Conservation (phyloP, 2,113 vertebrate species). For the Pomatostomus ruficeps region DNA sequence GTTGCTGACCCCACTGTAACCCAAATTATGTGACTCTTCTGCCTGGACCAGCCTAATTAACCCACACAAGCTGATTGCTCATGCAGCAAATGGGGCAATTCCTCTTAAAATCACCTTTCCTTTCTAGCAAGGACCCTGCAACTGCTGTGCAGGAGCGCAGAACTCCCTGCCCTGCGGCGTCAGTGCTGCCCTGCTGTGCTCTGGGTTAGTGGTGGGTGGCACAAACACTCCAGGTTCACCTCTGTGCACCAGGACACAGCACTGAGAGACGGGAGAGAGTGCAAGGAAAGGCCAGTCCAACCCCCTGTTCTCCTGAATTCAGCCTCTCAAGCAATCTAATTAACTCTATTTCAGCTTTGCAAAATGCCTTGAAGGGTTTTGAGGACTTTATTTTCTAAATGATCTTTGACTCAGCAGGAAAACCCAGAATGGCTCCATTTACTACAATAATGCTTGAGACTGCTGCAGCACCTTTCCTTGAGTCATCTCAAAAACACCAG, state of each 20-base stretch:
- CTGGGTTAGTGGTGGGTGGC: background rate
- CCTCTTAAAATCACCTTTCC: background rate
- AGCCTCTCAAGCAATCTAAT: background rate
- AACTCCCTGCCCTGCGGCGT: background rate
- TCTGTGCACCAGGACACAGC: background rate
- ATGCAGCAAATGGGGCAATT: background rate
- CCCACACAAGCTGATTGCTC: background rate
- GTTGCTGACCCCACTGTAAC: background rate
- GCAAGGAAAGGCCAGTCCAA: background rate
- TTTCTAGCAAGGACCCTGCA: background rate
- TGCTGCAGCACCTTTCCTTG: background rate
- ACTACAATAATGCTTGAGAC: background rate
- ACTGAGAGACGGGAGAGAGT: background rate
- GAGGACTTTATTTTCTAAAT: background rate
- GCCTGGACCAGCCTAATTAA: background rate
- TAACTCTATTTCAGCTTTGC: background rate
- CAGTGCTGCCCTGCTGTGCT: background rate
- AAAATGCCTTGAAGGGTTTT: background rate
- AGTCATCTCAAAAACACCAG: background rate
- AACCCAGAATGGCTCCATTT: background rate
- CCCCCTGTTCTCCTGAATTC: background rate
- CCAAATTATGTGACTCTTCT: background rate
- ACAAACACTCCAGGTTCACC: background rate
- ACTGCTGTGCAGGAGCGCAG: background rate
- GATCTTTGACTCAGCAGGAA: constrained; percentile 1